These are phyloP conservation scores for Gracilinanus agilis DNA, from an alignment of 2,113 vertebrate species.

Conservation along the genomic window DNA sequence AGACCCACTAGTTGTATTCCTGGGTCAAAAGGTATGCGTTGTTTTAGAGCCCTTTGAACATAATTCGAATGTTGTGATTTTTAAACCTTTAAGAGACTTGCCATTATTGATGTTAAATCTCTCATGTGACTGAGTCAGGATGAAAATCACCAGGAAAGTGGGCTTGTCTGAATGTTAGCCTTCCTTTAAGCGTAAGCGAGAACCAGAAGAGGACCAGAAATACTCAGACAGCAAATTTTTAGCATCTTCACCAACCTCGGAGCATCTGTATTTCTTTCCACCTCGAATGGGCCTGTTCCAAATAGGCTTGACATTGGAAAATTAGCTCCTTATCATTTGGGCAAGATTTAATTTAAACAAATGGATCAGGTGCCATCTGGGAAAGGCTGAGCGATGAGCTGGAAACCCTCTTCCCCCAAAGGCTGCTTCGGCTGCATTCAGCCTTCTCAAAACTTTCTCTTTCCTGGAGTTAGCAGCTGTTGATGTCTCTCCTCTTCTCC, in stretches of 20 bases:
- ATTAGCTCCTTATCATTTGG: slow-evolving; percentile 67
- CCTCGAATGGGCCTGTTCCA: slow-evolving; percentile 55
- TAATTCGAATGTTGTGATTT: not conserved
- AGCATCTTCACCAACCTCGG: not conserved
- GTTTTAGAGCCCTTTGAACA: too few relatives aligned
- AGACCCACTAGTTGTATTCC: too few relatives aligned
- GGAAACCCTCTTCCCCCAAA: slow-evolving; percentile 36
- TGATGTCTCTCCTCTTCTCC: not conserved
- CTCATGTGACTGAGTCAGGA: not conserved
- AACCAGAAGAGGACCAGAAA: not conserved
- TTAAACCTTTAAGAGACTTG: slow-evolving; percentile 1
- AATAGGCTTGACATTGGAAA: slow-evolving; percentile 57
- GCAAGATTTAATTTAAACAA: slow-evolving; percentile 70
- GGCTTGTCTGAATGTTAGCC: not conserved
- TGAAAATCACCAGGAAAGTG: not conserved
- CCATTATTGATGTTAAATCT: not conserved
- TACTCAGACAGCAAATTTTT: not conserved
- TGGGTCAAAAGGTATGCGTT: too few relatives aligned
- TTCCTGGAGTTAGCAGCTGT: slow-evolving; percentile 12
- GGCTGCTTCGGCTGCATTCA: slow-evolving; percentile 24
- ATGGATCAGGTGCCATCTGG: slow-evolving; percentile 54
- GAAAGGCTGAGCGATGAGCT: slow-evolving; percentile 57
- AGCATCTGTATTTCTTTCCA: not conserved
- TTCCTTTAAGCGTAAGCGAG: not conserved
- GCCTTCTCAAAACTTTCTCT: slow-evolving; percentile 56